These are phyloP conservation scores for Eueides isabella DNA, from an alignment of 1,140 invertebrate genomes.

Conservation along the genomic window DNA sequence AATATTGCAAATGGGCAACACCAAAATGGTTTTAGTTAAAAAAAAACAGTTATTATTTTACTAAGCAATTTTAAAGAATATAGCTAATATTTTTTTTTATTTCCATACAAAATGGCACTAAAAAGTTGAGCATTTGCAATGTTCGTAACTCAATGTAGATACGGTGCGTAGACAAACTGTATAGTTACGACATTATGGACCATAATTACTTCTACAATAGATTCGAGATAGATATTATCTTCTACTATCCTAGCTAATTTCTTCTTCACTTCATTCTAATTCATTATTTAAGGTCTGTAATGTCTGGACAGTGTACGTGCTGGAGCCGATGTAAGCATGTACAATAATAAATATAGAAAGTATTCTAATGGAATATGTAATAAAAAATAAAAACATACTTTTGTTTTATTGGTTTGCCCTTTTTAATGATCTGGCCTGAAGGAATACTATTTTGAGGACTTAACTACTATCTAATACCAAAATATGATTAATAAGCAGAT, in stretches of 20 bases:
- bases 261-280: slow-evolving; percentile 15
- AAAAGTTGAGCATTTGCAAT: slow-evolving; percentile 9
- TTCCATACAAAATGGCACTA: slow-evolving; percentile 13
- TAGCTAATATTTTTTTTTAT: background rate
- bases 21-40: background rate
- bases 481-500: too few relatives aligned
- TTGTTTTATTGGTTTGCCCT: slow-evolving; percentile 11
- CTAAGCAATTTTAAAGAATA: slow-evolving; percentile 3
- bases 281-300: slow-evolving; percentile 1
- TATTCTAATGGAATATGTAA: slow-evolving; percentile 84
- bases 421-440: background rate
- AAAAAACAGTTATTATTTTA: slow-evolving; percentile 9
- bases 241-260: background rate
- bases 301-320: slow-evolving; percentile 47
- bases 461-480: too few relatives aligned
- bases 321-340: slow-evolving; percentile 68
- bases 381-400: slow-evolving; percentile 76
- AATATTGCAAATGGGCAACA: slow-evolving; percentile 2
- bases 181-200: slow-evolving; percentile 58
- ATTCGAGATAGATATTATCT: slow-evolving; percentile 11
- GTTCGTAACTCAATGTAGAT: slow-evolving; percentile 61
- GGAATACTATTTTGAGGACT: too few relatives aligned
- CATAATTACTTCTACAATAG: slow-evolving; percentile 20
- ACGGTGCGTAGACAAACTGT: slow-evolving; percentile 69
- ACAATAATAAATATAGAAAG: slow-evolving; percentile 79